phyloP scores from a whole-genome alignment of 2,797 vertebrate genomes.

The Semaprochilodus insignis region DNA sequence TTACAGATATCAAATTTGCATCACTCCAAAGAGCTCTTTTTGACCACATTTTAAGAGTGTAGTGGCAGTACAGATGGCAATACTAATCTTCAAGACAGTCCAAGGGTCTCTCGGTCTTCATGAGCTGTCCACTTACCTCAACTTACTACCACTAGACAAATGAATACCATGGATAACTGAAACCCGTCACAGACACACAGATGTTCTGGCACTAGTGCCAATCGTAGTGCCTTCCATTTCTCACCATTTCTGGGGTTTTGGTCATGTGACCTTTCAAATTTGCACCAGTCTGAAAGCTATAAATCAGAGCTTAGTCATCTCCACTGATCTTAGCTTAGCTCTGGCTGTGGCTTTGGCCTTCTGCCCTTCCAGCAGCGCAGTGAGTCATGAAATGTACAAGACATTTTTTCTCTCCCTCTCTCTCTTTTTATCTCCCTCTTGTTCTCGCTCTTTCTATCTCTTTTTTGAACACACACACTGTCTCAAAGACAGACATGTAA shows the following conservation, averaged over 20 bases:
- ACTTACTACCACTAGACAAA: not conserved
- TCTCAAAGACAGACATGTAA: not conserved
- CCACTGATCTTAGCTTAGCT: not conserved
- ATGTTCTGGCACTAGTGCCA: too few species aligned
- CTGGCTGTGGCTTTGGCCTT: constrained; percentile 6
- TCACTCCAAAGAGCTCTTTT: not conserved
- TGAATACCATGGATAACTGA: not conserved
- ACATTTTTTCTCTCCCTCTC: not conserved
- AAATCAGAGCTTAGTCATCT: not conserved
- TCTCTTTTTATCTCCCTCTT: not conserved
- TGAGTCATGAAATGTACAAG: constrained; percentile 6
- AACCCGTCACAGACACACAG: not conserved
- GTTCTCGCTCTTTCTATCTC: too few species aligned
- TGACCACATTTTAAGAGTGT: not conserved
- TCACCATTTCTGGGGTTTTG: not conserved
- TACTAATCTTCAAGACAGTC: not conserved
- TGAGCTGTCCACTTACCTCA: too few species aligned
- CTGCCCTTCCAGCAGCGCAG: not conserved
- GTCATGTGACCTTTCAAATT: not conserved
- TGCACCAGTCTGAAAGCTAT: not conserved
- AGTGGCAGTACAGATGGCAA: not conserved
- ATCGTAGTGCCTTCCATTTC: not conserved
- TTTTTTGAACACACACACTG: not conserved
- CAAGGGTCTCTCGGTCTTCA: too few species aligned
- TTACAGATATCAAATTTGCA: not conserved